Evolutionary conservation across 2,113 vertebrate species (phyloP).

Genomic region (Mormyrus iriodes): DNA sequence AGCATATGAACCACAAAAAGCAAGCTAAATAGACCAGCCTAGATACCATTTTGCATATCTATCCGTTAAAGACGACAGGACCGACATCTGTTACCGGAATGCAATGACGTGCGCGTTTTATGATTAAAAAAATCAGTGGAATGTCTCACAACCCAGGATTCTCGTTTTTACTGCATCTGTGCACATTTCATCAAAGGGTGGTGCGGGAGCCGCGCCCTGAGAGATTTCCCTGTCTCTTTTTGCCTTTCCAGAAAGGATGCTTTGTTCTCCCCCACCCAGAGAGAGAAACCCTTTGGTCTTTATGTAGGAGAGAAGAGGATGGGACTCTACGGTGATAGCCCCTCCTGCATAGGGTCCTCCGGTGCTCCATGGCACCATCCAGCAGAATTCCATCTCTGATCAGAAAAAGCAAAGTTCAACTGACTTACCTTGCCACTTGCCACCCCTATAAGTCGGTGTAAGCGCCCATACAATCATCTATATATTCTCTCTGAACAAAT

Average conservation of each 20-base stretch:
- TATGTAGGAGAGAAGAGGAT: background rate
- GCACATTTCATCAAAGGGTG: background rate
- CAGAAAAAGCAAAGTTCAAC: background rate
- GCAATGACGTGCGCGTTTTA: background rate
- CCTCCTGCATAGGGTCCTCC: background rate
- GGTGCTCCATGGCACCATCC: background rate
- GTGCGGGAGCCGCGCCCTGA: background rate
- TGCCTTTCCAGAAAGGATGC: background rate
- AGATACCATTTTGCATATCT: background rate
- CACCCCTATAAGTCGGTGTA: too few species aligned
- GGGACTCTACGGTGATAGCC: background rate
- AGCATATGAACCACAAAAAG: background rate
- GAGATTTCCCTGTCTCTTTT: background rate
- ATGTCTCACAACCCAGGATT: background rate
- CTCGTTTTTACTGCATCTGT: background rate
- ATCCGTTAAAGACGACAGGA: background rate
- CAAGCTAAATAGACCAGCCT: background rate
- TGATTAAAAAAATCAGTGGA: background rate
- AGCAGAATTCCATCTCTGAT: background rate
- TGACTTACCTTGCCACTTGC: background rate
- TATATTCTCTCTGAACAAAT: background rate
- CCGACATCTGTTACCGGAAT: background rate
- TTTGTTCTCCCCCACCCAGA: constrained; percentile 1
- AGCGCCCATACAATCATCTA: too few species aligned
- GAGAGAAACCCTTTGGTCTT: background rate